Evolutionary conservation across 2,113 vertebrate species (phyloP), one percentile per base, ranked within the genome.

Genomic region (Oxygymnocypris stewartii): DNA sequence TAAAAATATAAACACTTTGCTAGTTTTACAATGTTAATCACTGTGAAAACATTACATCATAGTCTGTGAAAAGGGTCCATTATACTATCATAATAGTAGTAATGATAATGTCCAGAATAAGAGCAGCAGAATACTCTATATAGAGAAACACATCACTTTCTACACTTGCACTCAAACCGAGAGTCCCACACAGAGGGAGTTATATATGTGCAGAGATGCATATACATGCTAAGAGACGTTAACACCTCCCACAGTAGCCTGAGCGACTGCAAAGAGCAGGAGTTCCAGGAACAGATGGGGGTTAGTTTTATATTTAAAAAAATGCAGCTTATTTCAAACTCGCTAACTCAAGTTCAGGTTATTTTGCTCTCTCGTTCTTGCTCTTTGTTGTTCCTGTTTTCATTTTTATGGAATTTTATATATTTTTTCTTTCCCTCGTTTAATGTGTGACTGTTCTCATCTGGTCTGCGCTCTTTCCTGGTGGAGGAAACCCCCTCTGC

Each of bases 401-500:
- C 18, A 42, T 51, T 75, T 84, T 84, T 73, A 25, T 47, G 31
- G 47, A 18, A 9, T 81, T 49, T 67, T 61, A 20, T n/a, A 20
- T 23, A 31, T 82, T 54, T 74, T 81, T 79, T 44, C 28, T n/a
- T 35, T 2, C 35, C 18, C 31, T 63, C 51, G 51, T 85, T 76
- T 28, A 76, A 37, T 47, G 16, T 85, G n/a, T 63, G 71, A 9
- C 14, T 37, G 44, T 71, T 63, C 59, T 61, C 71, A 65, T 82
- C 82, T 85, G 84, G 87, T 85, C 89, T 59, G 82, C 65, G 61
- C 87, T 84, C 82, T 88, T 85, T 87, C 86, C 89, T 85, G 88
- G 59, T 59, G 85, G 75, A 89, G 89, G 89, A 89, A 90, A 90
- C 86, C 89, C 89, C 89, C 89, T 86, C 84, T 79, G 82, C 82